These are phyloP conservation scores for Colletes collaris DNA, from an alignment of 2,888 invertebrate genomes.

Conservation along the genomic window DNA sequence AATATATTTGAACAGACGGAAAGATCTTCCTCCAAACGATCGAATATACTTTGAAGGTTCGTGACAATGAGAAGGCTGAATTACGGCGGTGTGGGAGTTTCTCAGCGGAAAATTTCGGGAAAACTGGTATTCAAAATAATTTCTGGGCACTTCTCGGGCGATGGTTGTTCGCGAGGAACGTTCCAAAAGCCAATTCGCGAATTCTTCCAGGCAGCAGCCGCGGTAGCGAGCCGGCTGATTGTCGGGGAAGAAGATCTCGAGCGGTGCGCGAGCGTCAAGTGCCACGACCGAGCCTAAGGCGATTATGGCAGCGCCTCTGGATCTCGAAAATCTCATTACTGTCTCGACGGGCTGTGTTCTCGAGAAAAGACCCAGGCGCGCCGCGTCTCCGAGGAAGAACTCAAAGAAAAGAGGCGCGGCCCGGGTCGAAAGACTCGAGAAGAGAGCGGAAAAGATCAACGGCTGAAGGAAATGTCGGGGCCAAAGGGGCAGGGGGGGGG, in stretches of 20 bases:
- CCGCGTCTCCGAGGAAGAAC: neutral
- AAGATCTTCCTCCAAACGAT: too few species aligned
- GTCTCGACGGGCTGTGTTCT: slow-evolving; percentile 39
- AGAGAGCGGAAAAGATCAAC: slow-evolving; percentile 22
- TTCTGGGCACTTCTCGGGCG: too few species aligned
- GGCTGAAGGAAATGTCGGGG: neutral
- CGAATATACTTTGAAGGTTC: too few species aligned
- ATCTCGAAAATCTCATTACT: slow-evolving; percentile 62
- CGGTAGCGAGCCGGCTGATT: neutral
- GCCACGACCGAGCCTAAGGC: slow-evolving; percentile 48
- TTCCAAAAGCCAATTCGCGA: neutral
- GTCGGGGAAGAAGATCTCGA: slow-evolving; percentile 3
- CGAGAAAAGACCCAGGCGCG: slow-evolving; percentile 3
- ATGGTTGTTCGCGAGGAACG: too few species aligned
- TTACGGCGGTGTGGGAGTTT: too few species aligned
- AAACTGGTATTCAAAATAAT: too few species aligned
- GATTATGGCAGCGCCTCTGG: slow-evolving; percentile 51
- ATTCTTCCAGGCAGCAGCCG: neutral
- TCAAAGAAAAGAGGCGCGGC: slow-evolving; percentile 18
- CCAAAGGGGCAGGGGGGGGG: neutral
- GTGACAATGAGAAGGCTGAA: too few species aligned
- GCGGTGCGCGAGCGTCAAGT: slow-evolving; percentile 27
- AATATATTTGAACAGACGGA: too few species aligned
- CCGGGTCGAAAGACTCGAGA: slow-evolving; percentile 6
- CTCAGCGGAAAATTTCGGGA: too few species aligned